phyloP scores from a whole-genome alignment of 2,797 vertebrate genomes.

The Philypnodon macrostomus region DNA sequence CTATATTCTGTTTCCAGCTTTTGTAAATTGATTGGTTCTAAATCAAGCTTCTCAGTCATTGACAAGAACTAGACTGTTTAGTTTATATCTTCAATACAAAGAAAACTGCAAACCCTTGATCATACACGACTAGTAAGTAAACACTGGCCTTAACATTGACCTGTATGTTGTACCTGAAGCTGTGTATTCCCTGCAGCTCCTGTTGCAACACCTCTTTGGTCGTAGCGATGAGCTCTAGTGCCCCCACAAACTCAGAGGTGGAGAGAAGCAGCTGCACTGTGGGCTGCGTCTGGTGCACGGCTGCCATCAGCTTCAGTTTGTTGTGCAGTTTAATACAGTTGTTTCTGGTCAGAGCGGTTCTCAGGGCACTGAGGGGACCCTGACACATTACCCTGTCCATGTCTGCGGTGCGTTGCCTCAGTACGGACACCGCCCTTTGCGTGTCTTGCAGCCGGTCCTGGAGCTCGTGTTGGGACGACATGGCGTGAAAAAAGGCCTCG shows the following conservation, averaged over 20 bases:
- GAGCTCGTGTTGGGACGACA: constrained; percentile 97
- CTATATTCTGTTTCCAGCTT: too few relatives aligned
- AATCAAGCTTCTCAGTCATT: too few relatives aligned
- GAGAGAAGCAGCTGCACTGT: constrained; percentile 95
- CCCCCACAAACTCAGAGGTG: constrained; percentile 94
- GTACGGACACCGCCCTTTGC: constrained; percentile 85
- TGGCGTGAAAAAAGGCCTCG: constrained; percentile 97
- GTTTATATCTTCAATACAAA: too few relatives aligned
- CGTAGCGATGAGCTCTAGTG: constrained; percentile 95
- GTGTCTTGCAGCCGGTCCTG: constrained; percentile 96
- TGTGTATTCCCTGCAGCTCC: constrained; percentile 94
- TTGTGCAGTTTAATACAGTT: constrained; percentile 90
- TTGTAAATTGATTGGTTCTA: too few relatives aligned
- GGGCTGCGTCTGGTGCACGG: constrained; percentile 97
- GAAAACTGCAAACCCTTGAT: too few relatives aligned
- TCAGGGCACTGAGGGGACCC: constrained; percentile 86
- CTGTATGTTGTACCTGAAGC: too few relatives aligned
- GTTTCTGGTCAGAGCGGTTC: constrained; percentile 84
- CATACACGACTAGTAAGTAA: too few relatives aligned
- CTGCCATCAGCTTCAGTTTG: constrained; percentile 97
- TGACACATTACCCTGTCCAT: constrained; percentile 91
- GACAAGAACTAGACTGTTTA: too few relatives aligned
- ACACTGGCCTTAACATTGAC: too few relatives aligned
- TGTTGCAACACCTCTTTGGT: constrained; percentile 98
- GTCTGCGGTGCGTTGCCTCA: constrained; percentile 86